These are phyloP conservation scores for Neodontobutis hainanensis DNA, from an alignment of 2,113 vertebrate species.

Conservation along the genomic window DNA sequence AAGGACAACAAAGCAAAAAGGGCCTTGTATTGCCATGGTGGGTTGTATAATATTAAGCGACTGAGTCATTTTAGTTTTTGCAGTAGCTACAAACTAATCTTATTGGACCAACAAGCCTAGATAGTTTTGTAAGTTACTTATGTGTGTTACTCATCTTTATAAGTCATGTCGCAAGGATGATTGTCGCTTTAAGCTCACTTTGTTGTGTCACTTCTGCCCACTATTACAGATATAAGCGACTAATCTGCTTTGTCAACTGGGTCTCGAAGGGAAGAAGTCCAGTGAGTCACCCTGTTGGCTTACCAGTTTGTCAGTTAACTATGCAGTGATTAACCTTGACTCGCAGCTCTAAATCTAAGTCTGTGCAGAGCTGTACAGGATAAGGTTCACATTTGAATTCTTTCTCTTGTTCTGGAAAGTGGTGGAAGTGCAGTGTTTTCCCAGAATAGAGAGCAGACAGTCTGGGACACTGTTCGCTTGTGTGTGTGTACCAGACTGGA, in stretches of 20 bases:
- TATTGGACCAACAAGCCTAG: too few species aligned
- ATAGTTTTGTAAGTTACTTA: too few species aligned
- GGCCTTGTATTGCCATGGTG: background rate
- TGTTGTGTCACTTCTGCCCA: conserved; percentile 10
- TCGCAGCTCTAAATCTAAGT: conserved; percentile 40
- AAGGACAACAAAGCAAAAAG: background rate
- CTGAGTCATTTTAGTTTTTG: background rate
- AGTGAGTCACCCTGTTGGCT: conserved; percentile 32
- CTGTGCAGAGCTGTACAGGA: conserved; percentile 27
- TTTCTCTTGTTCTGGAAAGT: conserved; percentile 11
- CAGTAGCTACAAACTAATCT: too few species aligned
- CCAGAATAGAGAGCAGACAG: conserved; percentile 37
- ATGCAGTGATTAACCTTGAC: conserved; percentile 44
- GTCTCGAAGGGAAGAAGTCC: conserved; percentile 20
- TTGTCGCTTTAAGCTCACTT: background rate
- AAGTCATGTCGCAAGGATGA: background rate
- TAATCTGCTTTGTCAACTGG: conserved; percentile 36
- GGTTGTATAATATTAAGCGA: background rate
- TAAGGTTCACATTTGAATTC: conserved; percentile 29
- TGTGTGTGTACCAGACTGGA: conserved; percentile 49
- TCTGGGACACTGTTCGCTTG: conserved; percentile 45
- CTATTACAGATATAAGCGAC: conserved; percentile 10
- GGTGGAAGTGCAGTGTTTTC: conserved; percentile 25
- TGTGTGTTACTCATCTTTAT: background rate
- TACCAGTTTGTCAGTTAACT: conserved; percentile 28